These are phyloP conservation scores for Caenorhabditis angaria DNA, from an alignment of 2,888 invertebrate genomes.

Conservation along the genomic window DNA sequence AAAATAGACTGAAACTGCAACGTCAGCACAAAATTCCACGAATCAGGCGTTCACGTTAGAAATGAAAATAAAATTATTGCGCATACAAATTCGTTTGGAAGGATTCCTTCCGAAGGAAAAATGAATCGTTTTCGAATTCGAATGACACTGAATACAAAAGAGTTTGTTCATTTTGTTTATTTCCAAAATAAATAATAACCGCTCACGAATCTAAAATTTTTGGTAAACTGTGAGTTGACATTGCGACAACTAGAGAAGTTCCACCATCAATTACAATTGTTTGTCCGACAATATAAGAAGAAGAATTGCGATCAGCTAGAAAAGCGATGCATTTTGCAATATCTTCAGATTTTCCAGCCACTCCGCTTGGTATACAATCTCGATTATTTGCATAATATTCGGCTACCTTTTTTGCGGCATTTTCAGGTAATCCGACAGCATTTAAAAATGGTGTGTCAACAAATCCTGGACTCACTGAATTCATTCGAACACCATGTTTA, in stretches of 20 bases:
- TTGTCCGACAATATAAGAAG: slow-evolving; percentile 30
- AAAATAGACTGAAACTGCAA: too few species aligned
- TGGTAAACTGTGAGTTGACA: slow-evolving; percentile 14
- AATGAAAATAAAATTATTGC: too few species aligned
- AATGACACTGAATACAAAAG: too few species aligned
- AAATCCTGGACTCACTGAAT: slow-evolving; percentile 38
- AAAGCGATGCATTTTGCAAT: slow-evolving; percentile 23
- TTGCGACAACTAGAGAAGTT: slow-evolving; percentile 14
- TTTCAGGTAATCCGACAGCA: slow-evolving; percentile 28
- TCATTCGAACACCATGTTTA: slow-evolving; percentile 23
- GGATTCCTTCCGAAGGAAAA: too few species aligned
- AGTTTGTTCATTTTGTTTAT: too few species aligned
- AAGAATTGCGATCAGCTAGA: slow-evolving; percentile 20
- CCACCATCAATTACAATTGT: slow-evolving; percentile 28
- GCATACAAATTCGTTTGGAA: too few species aligned
- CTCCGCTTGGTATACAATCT: slow-evolving; percentile 20
- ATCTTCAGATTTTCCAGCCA: slow-evolving; percentile 15
- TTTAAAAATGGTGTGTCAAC: slow-evolving; percentile 28
- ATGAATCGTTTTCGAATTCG: too few species aligned
- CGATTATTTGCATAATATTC: slow-evolving; percentile 8
- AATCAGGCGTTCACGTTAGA: not conserved
- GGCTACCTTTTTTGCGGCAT: slow-evolving; percentile 19
- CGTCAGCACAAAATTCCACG: too few species aligned
- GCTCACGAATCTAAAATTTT: slow-evolving; percentile 18
- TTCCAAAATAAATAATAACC: too few species aligned